These are phyloP conservation scores for Agrochola litura DNA, from an alignment of 2,888 invertebrate species.

Conservation along the genomic window DNA sequence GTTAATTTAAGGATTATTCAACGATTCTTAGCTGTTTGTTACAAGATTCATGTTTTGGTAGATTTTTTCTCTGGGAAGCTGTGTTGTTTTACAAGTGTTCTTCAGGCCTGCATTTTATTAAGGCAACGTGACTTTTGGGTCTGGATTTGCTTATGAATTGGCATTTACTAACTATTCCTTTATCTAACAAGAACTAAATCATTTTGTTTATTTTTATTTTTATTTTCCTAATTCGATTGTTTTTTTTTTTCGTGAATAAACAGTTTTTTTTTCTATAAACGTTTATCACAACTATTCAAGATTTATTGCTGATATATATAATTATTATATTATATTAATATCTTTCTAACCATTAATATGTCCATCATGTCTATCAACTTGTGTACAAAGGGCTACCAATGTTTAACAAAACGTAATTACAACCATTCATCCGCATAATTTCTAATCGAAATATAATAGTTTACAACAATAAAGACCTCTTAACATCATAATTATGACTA, in stretches of 20 bases:
- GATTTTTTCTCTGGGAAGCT: neutral
- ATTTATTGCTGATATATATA: neutral
- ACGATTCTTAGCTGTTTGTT: constrained; percentile 46
- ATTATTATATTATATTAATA: neutral
- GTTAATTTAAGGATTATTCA: constrained; percentile 64
- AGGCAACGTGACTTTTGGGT: neutral
- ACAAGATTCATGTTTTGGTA: constrained; percentile 21
- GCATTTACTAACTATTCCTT: neutral
- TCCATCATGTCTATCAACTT: neutral
- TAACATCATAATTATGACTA: constrained; percentile 32
- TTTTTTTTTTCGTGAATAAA: neutral
- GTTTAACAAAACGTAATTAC: neutral
- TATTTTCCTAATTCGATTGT: neutral
- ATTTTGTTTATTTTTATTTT: neutral
- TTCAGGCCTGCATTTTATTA: neutral
- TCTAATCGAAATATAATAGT: constrained; percentile 24
- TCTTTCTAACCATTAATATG: neutral
- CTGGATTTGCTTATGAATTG: neutral
- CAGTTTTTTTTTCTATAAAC: neutral
- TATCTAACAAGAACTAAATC: neutral
- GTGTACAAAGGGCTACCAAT: neutral
- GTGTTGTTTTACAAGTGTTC: neutral
- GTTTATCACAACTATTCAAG: neutral
- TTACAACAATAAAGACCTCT: constrained; percentile 29
- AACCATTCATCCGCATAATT: constrained; percentile 14